Evolutionary conservation across 2,797 vertebrate genomes (phyloP).

Genomic region (Heteromormyrus szaboi): DNA sequence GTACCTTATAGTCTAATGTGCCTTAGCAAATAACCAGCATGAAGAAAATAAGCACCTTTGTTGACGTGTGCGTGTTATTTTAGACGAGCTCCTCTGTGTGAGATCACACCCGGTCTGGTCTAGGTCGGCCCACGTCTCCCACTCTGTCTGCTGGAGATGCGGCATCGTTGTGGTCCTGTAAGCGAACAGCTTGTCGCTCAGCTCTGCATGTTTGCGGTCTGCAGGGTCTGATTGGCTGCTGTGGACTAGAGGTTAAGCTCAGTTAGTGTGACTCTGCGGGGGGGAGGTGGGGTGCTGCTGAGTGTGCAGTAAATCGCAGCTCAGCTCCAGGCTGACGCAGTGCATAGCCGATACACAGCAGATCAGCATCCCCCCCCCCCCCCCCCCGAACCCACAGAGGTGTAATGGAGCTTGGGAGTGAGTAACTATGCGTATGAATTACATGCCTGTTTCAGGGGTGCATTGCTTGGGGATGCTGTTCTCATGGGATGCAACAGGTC

Average conservation of each 20-base stretch:
- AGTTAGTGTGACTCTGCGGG: not conserved
- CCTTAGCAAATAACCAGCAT: not conserved
- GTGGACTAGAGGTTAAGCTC: not conserved
- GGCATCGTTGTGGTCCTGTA: not conserved
- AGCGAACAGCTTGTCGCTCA: not conserved
- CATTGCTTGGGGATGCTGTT: too few relatives aligned
- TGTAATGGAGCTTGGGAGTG: not conserved
- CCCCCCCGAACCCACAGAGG: not conserved
- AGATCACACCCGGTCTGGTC: not conserved
- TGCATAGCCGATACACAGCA: not conserved
- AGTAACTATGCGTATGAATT: constrained; percentile 4
- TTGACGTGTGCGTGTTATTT: not conserved
- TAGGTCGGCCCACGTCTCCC: not conserved
- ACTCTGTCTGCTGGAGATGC: not conserved
- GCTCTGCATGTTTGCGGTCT: not conserved
- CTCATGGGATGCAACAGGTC: not conserved
- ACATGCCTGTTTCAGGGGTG: not conserved
- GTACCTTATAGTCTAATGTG: not conserved
- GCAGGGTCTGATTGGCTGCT: not conserved
- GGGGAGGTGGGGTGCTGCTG: not conserved
- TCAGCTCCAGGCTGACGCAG: not conserved
- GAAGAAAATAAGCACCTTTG: not conserved
- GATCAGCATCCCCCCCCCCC: not conserved
- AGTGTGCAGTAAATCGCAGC: not conserved
- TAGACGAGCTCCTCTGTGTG: not conserved